Evolutionary conservation across 2,113 vertebrate species (phyloP).

Genomic region (Pelmatolapia mariae): DNA sequence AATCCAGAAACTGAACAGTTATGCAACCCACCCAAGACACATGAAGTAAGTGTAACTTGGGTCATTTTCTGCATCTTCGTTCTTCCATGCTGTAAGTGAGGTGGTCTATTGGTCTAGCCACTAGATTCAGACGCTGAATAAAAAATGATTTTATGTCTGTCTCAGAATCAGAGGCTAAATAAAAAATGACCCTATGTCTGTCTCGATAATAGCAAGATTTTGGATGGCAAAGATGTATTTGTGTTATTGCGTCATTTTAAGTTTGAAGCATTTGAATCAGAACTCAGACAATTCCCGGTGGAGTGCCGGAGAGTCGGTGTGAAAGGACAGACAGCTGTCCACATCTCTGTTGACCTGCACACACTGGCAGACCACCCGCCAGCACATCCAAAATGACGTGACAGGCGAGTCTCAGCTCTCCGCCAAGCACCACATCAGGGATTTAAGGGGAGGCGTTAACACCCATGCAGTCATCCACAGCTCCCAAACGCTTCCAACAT

Average conservation of each 20-base stretch:
- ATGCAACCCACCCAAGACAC: background rate
- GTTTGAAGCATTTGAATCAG: background rate
- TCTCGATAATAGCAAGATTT: background rate
- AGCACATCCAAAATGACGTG: constrained; percentile 17
- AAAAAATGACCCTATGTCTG: background rate
- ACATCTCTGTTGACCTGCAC: constrained; percentile 2
- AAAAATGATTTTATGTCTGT: background rate
- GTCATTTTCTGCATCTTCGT: background rate
- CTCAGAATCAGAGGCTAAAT: background rate
- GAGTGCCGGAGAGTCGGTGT: background rate
- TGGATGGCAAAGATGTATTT: background rate
- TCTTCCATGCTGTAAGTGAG: background rate
- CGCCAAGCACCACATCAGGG: constrained; percentile 14
- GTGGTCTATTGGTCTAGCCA: background rate
- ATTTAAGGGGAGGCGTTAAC: constrained; percentile 14
- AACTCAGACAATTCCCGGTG: background rate
- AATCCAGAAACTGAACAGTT: background rate
- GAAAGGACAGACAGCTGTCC: background rate
- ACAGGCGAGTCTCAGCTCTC: background rate
- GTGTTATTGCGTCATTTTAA: background rate
- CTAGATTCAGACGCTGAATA: background rate
- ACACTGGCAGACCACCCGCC: constrained; percentile 41
- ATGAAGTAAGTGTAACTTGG: background rate
- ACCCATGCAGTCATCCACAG: constrained; percentile 25
- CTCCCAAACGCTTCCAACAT: constrained; percentile 26